Conservation (phyloP, 2,888 invertebrate genomes). For the Coenonympha glycerion region DNA sequence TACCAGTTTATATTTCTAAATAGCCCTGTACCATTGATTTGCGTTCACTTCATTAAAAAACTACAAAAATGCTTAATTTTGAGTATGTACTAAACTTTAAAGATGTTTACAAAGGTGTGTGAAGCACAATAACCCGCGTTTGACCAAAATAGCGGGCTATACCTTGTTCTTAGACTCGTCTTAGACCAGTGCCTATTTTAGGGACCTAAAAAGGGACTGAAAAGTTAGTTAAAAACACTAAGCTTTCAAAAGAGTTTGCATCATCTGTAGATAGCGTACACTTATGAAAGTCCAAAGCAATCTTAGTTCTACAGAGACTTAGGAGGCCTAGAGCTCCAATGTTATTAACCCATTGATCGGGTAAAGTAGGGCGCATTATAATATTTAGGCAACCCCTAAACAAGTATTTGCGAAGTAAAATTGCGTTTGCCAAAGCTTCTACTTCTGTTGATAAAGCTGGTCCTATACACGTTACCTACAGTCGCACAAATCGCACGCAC, state of each 20-base stretch:
- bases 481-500: not conserved
- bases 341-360: conserved; percentile 21
- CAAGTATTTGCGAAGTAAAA: conserved; percentile 40
- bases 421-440: conserved; percentile 33
- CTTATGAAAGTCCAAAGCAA: not conserved
- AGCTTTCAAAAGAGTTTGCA: not conserved
- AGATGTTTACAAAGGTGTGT: no score
- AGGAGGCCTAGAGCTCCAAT: conserved; percentile 12
- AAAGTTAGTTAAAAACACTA: not conserved
- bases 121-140: no score
- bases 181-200: no score
- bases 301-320: conserved; percentile 9
- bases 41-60: no score
- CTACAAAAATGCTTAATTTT: no score
- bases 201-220: no score
- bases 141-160: no score
- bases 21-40: no score
- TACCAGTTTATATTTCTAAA: no score
- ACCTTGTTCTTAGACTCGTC: no score
- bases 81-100: no score
- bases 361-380: conserved; percentile 26
- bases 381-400: conserved; percentile 29
- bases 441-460: conserved; percentile 19
- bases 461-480: not conserved
- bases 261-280: conserved; percentile 1